phyloP scores from a whole-genome alignment of 64 coral and sea anemone genomes.

The Montipora capricornis region DNA sequence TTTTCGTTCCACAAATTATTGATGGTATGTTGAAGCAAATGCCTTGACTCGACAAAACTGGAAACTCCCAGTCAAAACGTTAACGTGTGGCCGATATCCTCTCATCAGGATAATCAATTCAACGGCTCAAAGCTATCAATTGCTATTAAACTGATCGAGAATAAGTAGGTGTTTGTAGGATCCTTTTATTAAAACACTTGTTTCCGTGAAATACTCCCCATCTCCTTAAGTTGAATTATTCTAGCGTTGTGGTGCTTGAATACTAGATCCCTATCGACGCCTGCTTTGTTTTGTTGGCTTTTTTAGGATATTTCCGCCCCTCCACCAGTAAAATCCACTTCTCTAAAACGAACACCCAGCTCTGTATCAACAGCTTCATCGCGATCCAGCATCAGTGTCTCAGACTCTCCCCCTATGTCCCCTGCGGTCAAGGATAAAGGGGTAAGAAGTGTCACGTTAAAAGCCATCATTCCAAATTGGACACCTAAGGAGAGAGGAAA shows the following conservation, averaged over 20 bases:
- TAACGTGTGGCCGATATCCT: too few species aligned
- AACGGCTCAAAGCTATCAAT: too few species aligned
- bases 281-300: not conserved
- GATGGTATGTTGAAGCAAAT: too few species aligned
- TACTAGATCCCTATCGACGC: not conserved
- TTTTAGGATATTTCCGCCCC: conserved; percentile 23
- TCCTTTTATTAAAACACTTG: too few species aligned
- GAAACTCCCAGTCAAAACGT: too few species aligned
- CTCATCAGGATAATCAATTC: too few species aligned
- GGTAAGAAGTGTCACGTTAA: conserved; percentile 11
- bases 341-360: conserved; percentile 77
- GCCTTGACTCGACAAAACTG: too few species aligned
- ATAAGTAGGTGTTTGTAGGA: too few species aligned
- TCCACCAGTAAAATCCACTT: conserved; percentile 35
- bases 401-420: conserved; percentile 55
- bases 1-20: too few species aligned
- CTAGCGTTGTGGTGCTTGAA: not conserved
- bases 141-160: too few species aligned
- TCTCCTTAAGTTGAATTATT: not conserved
- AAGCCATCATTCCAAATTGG: not conserved
- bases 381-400: conserved; percentile 36
- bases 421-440: conserved; percentile 74
- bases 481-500: not conserved
- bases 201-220: too few species aligned
- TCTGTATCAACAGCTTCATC: conserved; percentile 71